phyloP scores from a whole-genome alignment of 2,888 invertebrate genomes.

The Volucella inflata region DNA sequence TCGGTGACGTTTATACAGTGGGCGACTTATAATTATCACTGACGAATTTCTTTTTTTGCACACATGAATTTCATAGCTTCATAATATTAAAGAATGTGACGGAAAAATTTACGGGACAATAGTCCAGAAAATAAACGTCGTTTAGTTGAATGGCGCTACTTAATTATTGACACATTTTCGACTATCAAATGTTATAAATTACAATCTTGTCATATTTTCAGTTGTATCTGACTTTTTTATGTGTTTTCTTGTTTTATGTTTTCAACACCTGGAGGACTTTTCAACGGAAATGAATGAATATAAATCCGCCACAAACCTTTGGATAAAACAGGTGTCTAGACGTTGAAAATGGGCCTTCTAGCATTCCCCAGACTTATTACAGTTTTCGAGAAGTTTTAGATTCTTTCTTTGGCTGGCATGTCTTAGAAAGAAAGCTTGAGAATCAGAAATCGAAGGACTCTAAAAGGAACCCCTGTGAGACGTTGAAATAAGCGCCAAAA shows the following conservation, averaged over 20 bases:
- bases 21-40: slow-evolving; percentile 9
- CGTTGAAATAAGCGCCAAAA: too few relatives aligned
- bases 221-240: neutral
- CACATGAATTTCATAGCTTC: neutral
- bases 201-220: slow-evolving; percentile 20
- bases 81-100: neutral
- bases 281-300: neutral
- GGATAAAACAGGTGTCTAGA: too few relatives aligned
- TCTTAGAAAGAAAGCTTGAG: too few relatives aligned
- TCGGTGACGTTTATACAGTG: slow-evolving; percentile 24
- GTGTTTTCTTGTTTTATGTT: neutral
- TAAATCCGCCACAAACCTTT: too few relatives aligned
- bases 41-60: neutral
- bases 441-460: too few relatives aligned
- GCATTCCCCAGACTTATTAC: too few relatives aligned
- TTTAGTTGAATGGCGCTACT: slow-evolving; percentile 3
- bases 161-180: slow-evolving; percentile 14
- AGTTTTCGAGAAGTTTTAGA: too few relatives aligned
- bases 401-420: too few relatives aligned
- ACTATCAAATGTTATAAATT: slow-evolving; percentile 21
- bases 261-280: slow-evolving; percentile 6
- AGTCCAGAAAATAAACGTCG: slow-evolving; percentile 23
- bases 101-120: neutral
- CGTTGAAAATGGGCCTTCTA: too few relatives aligned
- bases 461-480: too few relatives aligned